Conservation (phyloP, 2,113 vertebrate genomes). For the Thermophis baileyi region DNA sequence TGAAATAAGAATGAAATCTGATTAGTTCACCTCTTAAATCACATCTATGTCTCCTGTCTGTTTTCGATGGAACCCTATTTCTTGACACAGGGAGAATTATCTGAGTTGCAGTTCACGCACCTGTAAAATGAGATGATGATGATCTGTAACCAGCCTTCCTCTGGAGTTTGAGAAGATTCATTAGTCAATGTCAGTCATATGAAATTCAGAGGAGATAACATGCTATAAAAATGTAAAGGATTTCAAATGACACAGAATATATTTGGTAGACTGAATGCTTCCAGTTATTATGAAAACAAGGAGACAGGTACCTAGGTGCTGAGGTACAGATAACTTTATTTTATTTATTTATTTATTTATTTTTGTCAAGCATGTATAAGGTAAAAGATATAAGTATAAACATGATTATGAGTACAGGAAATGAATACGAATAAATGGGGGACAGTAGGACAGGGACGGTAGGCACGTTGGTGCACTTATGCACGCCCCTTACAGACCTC, state of each 20-base stretch:
- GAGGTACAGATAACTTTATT: background rate
- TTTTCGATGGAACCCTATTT: background rate
- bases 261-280: conserved; percentile 2
- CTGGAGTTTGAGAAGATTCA: background rate
- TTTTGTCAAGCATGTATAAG: too few relatives aligned
- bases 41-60: rapidly evolving
- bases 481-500: too few relatives aligned
- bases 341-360: too few relatives aligned
- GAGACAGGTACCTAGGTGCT: background rate
- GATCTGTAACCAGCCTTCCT: conserved; percentile 13
- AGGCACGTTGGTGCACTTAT: too few relatives aligned
- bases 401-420: too few relatives aligned
- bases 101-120: conserved; percentile 4
- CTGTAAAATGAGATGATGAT: conserved; percentile 7
- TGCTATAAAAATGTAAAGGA: conserved; percentile 7
- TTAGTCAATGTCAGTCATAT: background rate
- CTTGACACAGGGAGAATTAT: background rate
- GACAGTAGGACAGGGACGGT: too few relatives aligned
- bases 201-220: background rate
- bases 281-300: conserved; percentile 12
- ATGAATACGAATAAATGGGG: too few relatives aligned
- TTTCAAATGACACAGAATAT: background rate
- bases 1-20: background rate
- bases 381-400: too few relatives aligned
- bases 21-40: background rate